Evolutionary conservation across 53 echinoderm and acorn worm genomes (phyloP), one percentile per base, ranked within the genome.

Genomic region (Stichopus horrens): DNA sequence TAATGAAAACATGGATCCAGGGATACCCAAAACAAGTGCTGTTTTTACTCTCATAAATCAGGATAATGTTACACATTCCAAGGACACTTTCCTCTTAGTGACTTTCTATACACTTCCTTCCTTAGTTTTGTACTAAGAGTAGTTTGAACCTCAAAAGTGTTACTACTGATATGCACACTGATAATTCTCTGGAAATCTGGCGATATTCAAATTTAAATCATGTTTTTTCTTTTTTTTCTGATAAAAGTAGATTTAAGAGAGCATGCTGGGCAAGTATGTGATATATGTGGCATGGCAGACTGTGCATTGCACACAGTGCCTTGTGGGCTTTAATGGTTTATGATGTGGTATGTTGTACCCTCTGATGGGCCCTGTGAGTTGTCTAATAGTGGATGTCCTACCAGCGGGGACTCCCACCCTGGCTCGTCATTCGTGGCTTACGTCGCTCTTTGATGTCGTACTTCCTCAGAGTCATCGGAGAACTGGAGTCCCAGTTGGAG

Each of bases 401-500:
- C 11, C 77, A 76, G 54, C 51, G 10, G 52, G 52, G 51, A 37
- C 37, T 37, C 37, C 37, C 2, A 37, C 37, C 37, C 37, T 37
- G 37, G 37, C 37, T 37, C 37, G 8, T 51, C 77, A 7, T 23
- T 76, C 75, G n/a, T 74, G 52, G n/a, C 6, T 71, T 76, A 51
- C 52, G 52, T 76, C 37, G 10, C 9, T 76, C 52, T 76, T 53
- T 51, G 23, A 56, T 57, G 21, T 65, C 85, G n/a, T n/a, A 55
- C 87, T 57, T 55, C 5, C 55, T 74, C 74, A 99, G 99, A 77
- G 87, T 92, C 52, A 91, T 96, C 65, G 87, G 93, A 58, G 99
- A 99, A 79, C 83, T 96, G 55, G 99, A 99, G 75, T 94, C 99
- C 0, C 99, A 99, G 93, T 83, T 99, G 21, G 99, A 99, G 79